Evolutionary conservation across 2,113 vertebrate genomes (phyloP).

Genomic region (Origma solitaria): DNA sequence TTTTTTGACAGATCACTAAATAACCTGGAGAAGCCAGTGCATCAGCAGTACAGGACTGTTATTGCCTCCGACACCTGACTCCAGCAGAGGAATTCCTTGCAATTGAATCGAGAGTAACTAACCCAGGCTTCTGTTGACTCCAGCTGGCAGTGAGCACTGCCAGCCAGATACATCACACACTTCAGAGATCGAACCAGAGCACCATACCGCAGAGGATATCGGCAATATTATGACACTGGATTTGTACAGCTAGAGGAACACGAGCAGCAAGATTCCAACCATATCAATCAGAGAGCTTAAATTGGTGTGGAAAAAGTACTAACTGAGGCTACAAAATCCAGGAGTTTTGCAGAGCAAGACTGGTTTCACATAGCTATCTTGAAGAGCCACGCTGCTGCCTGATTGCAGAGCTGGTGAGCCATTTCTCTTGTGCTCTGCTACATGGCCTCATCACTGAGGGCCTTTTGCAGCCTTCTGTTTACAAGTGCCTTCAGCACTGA

Average conservation of each 20-base stretch:
- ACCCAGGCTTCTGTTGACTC: not conserved
- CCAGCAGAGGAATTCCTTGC: not conserved
- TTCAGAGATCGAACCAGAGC: not conserved
- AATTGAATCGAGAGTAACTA: not conserved
- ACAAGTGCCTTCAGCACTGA: not conserved
- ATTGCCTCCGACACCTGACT: slow-evolving; percentile 3
- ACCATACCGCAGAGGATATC: not conserved
- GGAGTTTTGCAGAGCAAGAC: not conserved
- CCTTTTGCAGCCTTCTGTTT: not conserved
- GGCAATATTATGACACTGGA: not conserved
- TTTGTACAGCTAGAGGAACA: not conserved
- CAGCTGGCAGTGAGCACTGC: not conserved
- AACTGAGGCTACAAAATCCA: not conserved
- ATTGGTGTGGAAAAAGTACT: not conserved
- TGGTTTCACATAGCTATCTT: not conserved
- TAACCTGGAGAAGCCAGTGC: slow-evolving; percentile 9
- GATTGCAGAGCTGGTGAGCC: not conserved
- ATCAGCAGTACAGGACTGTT: slow-evolving; percentile 2
- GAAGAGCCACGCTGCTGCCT: not conserved
- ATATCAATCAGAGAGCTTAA: not conserved
- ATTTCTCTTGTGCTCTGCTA: not conserved
- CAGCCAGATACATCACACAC: not conserved
- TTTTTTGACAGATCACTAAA: slow-evolving; percentile 46
- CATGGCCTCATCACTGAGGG: not conserved
- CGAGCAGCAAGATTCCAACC: not conserved